Conservation (phyloP, 1,140 invertebrate species). For the Trichoplusia ni region DNA sequence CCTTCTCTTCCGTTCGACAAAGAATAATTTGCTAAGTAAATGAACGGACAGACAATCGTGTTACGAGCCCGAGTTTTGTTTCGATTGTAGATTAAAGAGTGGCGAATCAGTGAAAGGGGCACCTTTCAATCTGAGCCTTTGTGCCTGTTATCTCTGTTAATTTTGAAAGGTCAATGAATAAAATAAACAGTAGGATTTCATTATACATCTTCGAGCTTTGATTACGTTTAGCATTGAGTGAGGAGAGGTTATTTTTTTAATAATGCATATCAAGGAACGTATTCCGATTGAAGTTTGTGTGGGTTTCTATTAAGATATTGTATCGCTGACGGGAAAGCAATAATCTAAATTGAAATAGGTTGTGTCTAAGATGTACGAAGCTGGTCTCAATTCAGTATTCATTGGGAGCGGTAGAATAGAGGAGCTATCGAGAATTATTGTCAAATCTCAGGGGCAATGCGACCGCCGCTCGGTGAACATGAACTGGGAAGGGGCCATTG, state of each 20-base stretch:
- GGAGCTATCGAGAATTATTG: constrained; percentile 74
- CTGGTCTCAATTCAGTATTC: constrained; percentile 70
- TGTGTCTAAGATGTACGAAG: constrained; percentile 58
- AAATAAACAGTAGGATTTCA: constrained; percentile 67
- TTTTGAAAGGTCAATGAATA: constrained; percentile 74
- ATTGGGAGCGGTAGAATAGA: constrained; percentile 68
- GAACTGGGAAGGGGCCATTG: not conserved
- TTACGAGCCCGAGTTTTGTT: constrained; percentile 76
- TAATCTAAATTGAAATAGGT: constrained; percentile 78
- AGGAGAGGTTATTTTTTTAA: constrained; percentile 40
- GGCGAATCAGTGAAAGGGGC: constrained; percentile 71
- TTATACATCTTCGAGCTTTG: constrained; percentile 62
- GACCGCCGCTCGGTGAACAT: not conserved
- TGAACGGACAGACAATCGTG: constrained; percentile 78
- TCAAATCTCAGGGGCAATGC: constrained; percentile 65
- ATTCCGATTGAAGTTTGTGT: constrained; percentile 26
- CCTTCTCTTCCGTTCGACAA: constrained; percentile 78
- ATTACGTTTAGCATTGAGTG: constrained; percentile 41
- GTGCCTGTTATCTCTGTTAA: constrained; percentile 75
- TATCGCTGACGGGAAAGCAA: constrained; percentile 51
- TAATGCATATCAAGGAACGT: not conserved
- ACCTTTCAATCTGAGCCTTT: constrained; percentile 69
- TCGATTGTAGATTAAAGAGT: constrained; percentile 79
- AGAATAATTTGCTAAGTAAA: constrained; percentile 82
- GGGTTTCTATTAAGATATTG: constrained; percentile 49